phyloP scores from a whole-genome alignment of 37 sponge, comb jelly and placozoan genomes.

The Cliona cf. orientalis region DNA sequence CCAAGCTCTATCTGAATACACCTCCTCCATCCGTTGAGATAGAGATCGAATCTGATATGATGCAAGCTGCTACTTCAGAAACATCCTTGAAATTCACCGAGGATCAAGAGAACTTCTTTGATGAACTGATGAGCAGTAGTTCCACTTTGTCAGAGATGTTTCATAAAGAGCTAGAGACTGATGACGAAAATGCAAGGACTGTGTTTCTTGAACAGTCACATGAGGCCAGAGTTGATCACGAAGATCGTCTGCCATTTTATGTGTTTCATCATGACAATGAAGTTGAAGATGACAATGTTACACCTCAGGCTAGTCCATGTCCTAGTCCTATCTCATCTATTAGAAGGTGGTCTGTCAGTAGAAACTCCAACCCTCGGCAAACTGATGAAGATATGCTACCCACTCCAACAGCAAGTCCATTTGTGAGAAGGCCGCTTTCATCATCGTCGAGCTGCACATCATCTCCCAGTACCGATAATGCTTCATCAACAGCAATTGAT shows the following conservation, averaged over 20 bases:
- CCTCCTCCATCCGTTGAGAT: no score
- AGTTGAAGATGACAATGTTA: conserved; percentile 4
- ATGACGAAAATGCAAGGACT: no score
- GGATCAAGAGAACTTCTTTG: conserved; percentile 17
- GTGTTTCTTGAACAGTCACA: no score
- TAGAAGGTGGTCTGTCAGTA: neutral
- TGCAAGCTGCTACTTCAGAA: no score
- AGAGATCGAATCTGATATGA: no score
- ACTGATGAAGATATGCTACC: neutral
- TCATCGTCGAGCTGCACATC: neutral
- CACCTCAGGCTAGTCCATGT: conserved; percentile 17
- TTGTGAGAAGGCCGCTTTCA: neutral
- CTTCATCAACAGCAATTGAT: no score
- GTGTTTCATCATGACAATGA: no score
- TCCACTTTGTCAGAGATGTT: neutral
- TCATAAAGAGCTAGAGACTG: no score
- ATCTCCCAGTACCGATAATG: no score
- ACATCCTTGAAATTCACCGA: neutral
- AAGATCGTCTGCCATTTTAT: no score
- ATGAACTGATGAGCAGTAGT: conserved; percentile 29
- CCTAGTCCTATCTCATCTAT: neutral
- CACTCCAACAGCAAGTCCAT: conserved; percentile 32
- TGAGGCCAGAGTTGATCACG: no score
- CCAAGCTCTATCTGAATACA: no score
- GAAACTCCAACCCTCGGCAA: neutral